Conservation (phyloP, 2,888 invertebrate genomes). For the Mesorhabditis spiculigera region DNA sequence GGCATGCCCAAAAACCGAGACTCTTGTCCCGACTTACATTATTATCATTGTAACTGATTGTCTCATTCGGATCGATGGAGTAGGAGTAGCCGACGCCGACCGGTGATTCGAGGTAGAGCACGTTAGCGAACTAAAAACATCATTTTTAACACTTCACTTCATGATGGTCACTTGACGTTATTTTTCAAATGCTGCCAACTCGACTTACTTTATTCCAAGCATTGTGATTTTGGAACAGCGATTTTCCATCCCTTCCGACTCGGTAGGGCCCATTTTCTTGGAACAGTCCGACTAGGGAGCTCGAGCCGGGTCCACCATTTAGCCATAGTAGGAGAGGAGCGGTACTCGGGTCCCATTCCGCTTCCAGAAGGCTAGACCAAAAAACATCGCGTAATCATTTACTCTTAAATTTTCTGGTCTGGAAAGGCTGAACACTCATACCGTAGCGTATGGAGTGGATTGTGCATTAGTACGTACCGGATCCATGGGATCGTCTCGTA, state of each 20-base stretch:
- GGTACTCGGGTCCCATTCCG: conserved; percentile 21
- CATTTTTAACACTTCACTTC: too few relatives aligned
- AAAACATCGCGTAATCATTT: neutral
- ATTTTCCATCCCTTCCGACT: conserved; percentile 35
- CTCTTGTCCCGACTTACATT: neutral
- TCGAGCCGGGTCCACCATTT: conserved; percentile 43
- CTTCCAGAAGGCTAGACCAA: conserved; percentile 24
- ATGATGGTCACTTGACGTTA: too few relatives aligned
- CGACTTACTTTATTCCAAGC: conserved; percentile 46
- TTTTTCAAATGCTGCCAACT: too few relatives aligned
- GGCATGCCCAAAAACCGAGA: too few relatives aligned
- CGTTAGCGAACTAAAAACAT: conserved; percentile 49
- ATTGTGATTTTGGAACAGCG: conserved; percentile 41
- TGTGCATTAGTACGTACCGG: too few relatives aligned
- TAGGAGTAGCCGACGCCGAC: conserved; percentile 66
- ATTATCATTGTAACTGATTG: conserved; percentile 12
- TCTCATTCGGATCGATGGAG: conserved; percentile 59
- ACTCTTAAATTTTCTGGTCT: too few relatives aligned
- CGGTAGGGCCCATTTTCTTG: conserved; percentile 61
- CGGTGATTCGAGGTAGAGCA: conserved; percentile 64
- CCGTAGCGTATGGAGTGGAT: too few relatives aligned
- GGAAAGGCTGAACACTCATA: too few relatives aligned
- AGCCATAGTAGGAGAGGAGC: conserved; percentile 37
- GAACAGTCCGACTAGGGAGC: conserved; percentile 55
- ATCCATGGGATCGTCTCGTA: too few relatives aligned